phyloP scores from a whole-genome alignment of 2,888 invertebrate genomes.

The Dione juno region DNA sequence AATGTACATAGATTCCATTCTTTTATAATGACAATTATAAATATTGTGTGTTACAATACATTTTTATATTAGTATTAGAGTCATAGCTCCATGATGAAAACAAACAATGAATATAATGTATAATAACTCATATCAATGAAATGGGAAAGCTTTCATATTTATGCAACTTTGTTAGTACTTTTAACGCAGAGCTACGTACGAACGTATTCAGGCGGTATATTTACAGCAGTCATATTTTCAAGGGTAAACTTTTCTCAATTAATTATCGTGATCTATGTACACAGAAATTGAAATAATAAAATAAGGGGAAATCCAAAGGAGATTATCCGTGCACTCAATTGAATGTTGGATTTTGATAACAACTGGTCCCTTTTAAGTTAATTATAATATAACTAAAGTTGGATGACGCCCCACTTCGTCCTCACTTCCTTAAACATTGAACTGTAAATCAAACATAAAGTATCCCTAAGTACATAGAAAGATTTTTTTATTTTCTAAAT shows the following conservation, averaged over 20 bases:
- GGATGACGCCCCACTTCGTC: too few relatives aligned
- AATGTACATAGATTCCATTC: background rate
- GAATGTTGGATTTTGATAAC: background rate
- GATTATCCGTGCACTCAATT: background rate
- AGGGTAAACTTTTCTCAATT: background rate
- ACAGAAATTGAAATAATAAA: background rate
- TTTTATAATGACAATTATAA: too few relatives aligned
- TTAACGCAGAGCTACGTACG: background rate
- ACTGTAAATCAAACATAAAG: too few relatives aligned
- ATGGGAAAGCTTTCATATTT: slow-evolving; percentile 31
- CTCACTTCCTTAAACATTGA: too few relatives aligned
- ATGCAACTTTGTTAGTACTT: slow-evolving; percentile 28
- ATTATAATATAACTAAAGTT: too few relatives aligned
- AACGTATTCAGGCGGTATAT: background rate
- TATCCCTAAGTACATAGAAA: too few relatives aligned
- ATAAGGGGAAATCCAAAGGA: background rate
- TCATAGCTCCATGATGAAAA: slow-evolving; percentile 30
- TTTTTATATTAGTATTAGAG: background rate
- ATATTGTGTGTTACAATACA: too few relatives aligned
- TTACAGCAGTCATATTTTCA: background rate
- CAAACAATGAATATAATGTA: slow-evolving; percentile 40
- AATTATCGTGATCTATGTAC: background rate
- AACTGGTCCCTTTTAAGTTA: too few relatives aligned
- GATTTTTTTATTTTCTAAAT: too few relatives aligned
- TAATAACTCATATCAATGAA: slow-evolving; percentile 39